Evolutionary conservation across 2,113 vertebrate genomes (phyloP), one percentile per base, ranked within the genome.

Genomic region (Lipotes vexillifer): DNA sequence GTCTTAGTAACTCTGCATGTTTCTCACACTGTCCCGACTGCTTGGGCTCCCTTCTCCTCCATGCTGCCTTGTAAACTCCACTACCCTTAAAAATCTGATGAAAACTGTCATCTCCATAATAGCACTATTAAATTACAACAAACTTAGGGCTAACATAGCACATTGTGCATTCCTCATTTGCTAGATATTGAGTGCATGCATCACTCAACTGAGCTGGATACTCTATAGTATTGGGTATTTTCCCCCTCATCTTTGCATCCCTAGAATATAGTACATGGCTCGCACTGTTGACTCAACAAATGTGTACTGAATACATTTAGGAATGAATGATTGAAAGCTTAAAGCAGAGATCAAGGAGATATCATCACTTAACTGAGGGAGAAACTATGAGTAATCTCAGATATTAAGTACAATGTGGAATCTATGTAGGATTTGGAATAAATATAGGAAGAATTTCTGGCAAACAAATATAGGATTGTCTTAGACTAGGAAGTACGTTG

Each of bases 401-500:
- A n/a, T 83, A 87, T 83, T 72, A 78, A 89, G 71, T 63, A 17
- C n/a, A 38, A 74, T 74, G 27, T n/a, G 94, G 52, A 81, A 91
- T 85, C 25, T 71, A 21, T 59, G 11, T 38, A 92, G 7, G 21
- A 59, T 68, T 69, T 68, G 3, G 9, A 82, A 94, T 84, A 88
- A 21, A 36, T 25, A 41, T 0, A 88, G 33, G 90, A 72, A 82
- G 9, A 36, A 85, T 88, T 88, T 91, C 46, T 61, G 63, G 23
- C 4, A 81, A 93, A 27, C 14, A 96, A 93, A 71, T 6, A 77
- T 14, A 44, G 20, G 23, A n/a, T n/a, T 55, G 6, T 7, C 13
- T 12, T 17, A 17, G 44, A 15, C 5, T 77, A 63, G n/a, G 18
- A 88, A 85, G 25, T 74, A 3, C 0, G 2, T 66, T 38, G 8